phyloP scores from a whole-genome alignment of 1,140 invertebrate species.

The Matsumurasca onukii region DNA sequence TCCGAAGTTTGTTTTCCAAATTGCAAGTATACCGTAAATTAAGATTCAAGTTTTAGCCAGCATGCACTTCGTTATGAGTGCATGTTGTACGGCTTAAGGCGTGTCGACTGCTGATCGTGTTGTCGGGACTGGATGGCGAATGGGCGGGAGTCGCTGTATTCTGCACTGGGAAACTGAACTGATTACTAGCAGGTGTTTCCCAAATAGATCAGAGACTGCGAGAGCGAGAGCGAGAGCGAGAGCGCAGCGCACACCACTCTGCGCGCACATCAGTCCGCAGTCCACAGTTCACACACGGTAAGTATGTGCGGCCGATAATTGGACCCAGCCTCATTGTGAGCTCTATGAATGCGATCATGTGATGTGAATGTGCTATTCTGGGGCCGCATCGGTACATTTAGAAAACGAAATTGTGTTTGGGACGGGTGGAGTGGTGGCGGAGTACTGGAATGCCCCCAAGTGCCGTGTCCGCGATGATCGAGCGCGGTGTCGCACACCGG shows the following conservation, averaged over 20 bases:
- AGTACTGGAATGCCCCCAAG: not conserved
- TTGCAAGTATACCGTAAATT: no score
- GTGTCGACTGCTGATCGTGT: no score
- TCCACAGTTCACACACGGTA: not conserved
- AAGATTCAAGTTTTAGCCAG: no score
- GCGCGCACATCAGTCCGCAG: not conserved
- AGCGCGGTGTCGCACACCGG: no score
- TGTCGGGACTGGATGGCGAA: no score
- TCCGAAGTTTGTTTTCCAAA: no score
- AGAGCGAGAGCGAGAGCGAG: not conserved
- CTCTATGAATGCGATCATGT: not conserved
- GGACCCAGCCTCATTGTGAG: not conserved
- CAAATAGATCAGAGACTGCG: conserved; percentile 24
- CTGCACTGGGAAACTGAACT: conserved; percentile 15
- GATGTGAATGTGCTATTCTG: conserved; percentile 17
- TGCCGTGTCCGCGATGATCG: not conserved
- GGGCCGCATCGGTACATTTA: not conserved
- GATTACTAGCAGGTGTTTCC: conserved; percentile 29
- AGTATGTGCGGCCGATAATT: not conserved
- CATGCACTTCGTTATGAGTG: no score
- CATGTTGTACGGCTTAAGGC: no score
- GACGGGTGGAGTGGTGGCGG: no score
- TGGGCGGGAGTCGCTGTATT: conserved; percentile 9
- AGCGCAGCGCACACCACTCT: not conserved
- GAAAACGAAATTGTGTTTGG: conserved; percentile 13